These are phyloP conservation scores for Zaprionus taronus DNA, from an alignment of 1,140 invertebrate genomes.

Conservation along the genomic window DNA sequence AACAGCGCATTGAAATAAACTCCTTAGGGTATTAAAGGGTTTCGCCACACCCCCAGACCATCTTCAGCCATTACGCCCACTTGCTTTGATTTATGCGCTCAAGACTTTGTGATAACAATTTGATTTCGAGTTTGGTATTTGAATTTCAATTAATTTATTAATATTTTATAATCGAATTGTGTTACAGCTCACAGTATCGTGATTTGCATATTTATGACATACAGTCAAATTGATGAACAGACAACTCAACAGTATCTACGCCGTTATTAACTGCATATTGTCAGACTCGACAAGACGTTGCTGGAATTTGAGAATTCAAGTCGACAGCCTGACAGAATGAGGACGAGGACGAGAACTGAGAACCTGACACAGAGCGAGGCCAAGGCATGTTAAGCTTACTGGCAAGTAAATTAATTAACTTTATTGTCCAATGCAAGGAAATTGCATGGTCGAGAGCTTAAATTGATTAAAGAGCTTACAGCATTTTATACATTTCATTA, in stretches of 20 bases:
- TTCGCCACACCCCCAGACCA: background rate
- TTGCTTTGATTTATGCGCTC: slow-evolving; percentile 13
- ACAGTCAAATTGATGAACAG: slow-evolving; percentile 44
- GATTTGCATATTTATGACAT: slow-evolving; percentile 71
- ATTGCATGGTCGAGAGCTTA: slow-evolving; percentile 45
- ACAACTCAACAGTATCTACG: slow-evolving; percentile 21
- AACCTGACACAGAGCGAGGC: background rate
- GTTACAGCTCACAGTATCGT: slow-evolving; percentile 35
- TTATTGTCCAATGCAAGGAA: slow-evolving; percentile 56
- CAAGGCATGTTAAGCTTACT: slow-evolving; percentile 38
- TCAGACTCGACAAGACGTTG: slow-evolving; percentile 37
- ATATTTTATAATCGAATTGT: slow-evolving; percentile 78
- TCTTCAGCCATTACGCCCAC: background rate
- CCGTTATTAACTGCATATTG: slow-evolving; percentile 64
- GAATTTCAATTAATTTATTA: slow-evolving; percentile 76
- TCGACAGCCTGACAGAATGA: background rate
- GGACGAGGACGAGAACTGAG: background rate
- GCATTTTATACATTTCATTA: slow-evolving; percentile 45
- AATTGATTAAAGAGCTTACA: slow-evolving; percentile 72
- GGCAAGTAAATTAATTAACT: slow-evolving; percentile 76
- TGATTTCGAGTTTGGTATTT: slow-evolving; percentile 8
- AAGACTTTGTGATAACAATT: slow-evolving; percentile 36
- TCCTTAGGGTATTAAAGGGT: background rate
- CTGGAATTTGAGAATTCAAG: slow-evolving; percentile 30
- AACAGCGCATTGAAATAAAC: background rate